A percentile compares a stretch with the other conserved stretches of the same genome.
phyloP scores from a whole-genome alignment of 1,140 invertebrate species.

The Chlorops oryzae region DNA sequence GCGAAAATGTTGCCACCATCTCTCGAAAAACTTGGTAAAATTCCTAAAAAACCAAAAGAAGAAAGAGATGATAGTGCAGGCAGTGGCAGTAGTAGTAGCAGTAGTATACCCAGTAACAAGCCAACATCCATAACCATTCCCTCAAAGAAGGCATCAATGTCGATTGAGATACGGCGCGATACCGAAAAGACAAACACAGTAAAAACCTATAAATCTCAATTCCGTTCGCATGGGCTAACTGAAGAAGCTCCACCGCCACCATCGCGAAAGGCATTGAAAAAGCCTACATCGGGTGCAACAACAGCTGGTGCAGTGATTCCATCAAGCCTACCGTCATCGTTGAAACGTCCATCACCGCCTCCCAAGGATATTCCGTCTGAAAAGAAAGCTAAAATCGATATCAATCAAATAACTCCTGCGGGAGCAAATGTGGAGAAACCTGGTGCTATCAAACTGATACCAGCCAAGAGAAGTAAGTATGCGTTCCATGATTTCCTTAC shows the following conservation, averaged over 20 bases:
- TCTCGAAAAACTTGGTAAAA: constrained; percentile 66
- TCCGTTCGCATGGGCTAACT: constrained; percentile 76
- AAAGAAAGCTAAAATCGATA: constrained; percentile 66
- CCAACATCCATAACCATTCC: constrained; percentile 43
- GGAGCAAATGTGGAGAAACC: constrained; percentile 62
- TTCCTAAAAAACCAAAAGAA: constrained; percentile 60
- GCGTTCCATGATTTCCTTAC: constrained; percentile 15
- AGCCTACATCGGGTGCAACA: constrained; percentile 51
- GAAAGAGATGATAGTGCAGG: no score
- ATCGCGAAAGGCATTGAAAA: constrained; percentile 57
- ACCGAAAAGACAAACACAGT: constrained; percentile 74
- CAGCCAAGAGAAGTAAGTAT: constrained; percentile 84
- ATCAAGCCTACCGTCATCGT: constrained; percentile 11
- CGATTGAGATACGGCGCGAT: constrained; percentile 68
- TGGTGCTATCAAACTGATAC: constrained; percentile 75
- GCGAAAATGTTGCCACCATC: constrained; percentile 60
- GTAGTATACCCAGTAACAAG: constrained; percentile 44
- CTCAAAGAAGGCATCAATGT: constrained; percentile 69
- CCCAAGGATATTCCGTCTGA: constrained; percentile 61
- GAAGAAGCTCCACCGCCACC: constrained; percentile 75
- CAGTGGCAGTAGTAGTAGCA: background rate
- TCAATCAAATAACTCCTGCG: constrained; percentile 40
- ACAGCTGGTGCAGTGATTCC: constrained; percentile 23
- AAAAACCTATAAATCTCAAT: constrained; percentile 82
- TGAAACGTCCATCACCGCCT: constrained; percentile 61